Conservation (phyloP, 2,113 vertebrate genomes). For the Sapajus apella region DNA sequence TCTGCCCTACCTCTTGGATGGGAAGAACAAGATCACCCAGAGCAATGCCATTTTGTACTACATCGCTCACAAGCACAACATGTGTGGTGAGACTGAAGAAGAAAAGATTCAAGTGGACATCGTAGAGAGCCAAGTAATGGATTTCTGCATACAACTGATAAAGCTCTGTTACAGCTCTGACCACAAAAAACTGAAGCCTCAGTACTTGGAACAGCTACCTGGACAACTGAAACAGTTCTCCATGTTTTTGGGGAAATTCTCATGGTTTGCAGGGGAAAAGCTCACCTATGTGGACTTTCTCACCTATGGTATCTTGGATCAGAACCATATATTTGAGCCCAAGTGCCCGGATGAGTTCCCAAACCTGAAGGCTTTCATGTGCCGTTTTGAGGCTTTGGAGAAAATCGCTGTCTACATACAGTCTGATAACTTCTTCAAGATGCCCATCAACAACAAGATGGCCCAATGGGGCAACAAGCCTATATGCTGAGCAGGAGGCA, state of each 20-base stretch:
- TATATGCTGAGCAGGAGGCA: not conserved
- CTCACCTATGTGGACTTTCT: constrained; percentile 95
- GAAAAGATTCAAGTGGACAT: constrained; percentile 89
- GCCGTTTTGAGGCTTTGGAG: constrained; percentile 93
- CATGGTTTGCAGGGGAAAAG: constrained; percentile 90
- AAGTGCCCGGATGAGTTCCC: constrained; percentile 91
- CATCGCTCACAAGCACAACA: constrained; percentile 91
- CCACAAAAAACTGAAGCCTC: constrained; percentile 87
- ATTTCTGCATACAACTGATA: constrained; percentile 91
- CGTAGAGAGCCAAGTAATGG: constrained; percentile 93
- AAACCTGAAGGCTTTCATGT: constrained; percentile 90
- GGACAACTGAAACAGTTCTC: constrained; percentile 81
- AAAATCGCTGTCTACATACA: constrained; percentile 93
- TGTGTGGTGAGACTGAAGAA: constrained; percentile 94
- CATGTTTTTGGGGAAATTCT: constrained; percentile 81
- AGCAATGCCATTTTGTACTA: constrained; percentile 96
- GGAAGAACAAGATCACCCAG: constrained; percentile 90
- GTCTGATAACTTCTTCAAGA: constrained; percentile 85
- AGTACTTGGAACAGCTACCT: constrained; percentile 82
- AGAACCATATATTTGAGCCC: constrained; percentile 91
- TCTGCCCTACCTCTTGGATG: constrained; percentile 91
- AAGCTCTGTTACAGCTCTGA: constrained; percentile 88
- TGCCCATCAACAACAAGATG: constrained; percentile 86
- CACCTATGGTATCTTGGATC: constrained; percentile 93
- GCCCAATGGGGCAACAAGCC: constrained; percentile 85